A percentile compares a stretch with the other conserved stretches of the same genome.
Conservation (phyloP, 2,888 invertebrate species). For the Eristalis pertinax region DNA sequence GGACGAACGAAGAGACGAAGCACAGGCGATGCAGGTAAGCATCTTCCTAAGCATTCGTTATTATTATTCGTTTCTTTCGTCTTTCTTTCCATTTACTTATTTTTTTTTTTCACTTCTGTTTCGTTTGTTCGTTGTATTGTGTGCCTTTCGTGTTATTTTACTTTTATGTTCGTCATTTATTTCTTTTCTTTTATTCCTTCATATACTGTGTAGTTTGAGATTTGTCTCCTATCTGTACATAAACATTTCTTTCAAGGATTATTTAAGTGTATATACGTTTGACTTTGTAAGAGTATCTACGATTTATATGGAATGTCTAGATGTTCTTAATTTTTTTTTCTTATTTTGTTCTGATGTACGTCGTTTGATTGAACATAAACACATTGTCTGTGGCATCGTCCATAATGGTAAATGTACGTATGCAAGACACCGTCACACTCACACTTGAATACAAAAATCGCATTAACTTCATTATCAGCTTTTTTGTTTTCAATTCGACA, state of each 20-base stretch:
- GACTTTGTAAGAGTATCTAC: constrained; percentile 7
- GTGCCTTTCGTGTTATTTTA: constrained; percentile 39
- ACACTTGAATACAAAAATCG: constrained; percentile 5
- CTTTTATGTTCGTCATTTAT: constrained; percentile 20
- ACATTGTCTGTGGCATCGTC: constrained; percentile 11
- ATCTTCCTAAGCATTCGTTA: constrained; percentile 10
- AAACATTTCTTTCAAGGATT: constrained; percentile 1
- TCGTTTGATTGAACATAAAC: constrained; percentile 38
- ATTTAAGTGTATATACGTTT: constrained; percentile 30
- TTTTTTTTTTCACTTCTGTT: constrained; percentile 35
- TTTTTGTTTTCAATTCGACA: neutral
- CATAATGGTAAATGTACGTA: neutral
- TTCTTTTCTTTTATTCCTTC: constrained; percentile 17
- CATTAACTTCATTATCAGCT: neutral
- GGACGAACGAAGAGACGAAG: constrained; percentile 97
- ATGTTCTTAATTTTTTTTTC: constrained; percentile 8
- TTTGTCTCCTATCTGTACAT: constrained; percentile 5
- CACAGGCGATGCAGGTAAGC: constrained; percentile 94
- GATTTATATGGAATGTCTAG: constrained; percentile 36
- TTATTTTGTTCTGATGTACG: constrained; percentile 12
- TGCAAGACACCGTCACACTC: constrained; percentile 30
- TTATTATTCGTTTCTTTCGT: neutral
- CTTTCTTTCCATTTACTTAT: neutral
- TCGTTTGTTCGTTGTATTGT: constrained; percentile 42
- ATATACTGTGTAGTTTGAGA: constrained; percentile 32